Evolutionary conservation across 2,888 invertebrate genomes (phyloP).

Genomic region (Hemicrepidius hirtus): DNA sequence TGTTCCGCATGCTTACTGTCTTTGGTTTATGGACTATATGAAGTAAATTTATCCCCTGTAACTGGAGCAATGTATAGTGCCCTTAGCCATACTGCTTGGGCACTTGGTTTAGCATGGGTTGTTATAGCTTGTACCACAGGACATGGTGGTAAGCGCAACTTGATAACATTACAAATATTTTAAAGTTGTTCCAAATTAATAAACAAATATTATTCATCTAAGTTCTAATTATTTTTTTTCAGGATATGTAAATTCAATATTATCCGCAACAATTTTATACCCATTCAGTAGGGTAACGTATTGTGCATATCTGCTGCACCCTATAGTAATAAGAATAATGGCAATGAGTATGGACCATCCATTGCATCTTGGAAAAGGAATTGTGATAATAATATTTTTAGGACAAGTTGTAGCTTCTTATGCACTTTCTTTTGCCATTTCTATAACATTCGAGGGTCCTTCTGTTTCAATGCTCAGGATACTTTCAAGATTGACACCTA

Average conservation of each 20-base stretch:
- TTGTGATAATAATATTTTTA: slow-evolving; percentile 86
- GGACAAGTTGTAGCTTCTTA: slow-evolving; percentile 89
- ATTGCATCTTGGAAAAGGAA: slow-evolving; percentile 85
- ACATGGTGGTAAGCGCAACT: slow-evolving; percentile 85
- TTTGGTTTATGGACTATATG: slow-evolving; percentile 86
- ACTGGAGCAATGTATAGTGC: slow-evolving; percentile 87
- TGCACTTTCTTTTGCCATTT: slow-evolving; percentile 84
- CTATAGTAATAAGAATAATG: slow-evolving; percentile 86
- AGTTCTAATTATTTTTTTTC: slow-evolving; percentile 53
- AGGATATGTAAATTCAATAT: slow-evolving; percentile 81
- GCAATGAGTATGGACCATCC: slow-evolving; percentile 89
- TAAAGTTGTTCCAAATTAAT: no score
- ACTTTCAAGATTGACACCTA: slow-evolving; percentile 64
- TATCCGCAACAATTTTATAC: slow-evolving; percentile 86
- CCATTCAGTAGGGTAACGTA: slow-evolving; percentile 91
- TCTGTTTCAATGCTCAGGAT: slow-evolving; percentile 87
- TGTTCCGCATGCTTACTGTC: slow-evolving; percentile 81
- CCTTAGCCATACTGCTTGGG: slow-evolving; percentile 89
- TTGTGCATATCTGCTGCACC: slow-evolving; percentile 90
- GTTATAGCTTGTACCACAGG: slow-evolving; percentile 90
- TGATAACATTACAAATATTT: background rate
- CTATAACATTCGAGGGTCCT: slow-evolving; percentile 89
- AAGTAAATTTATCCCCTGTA: slow-evolving; percentile 79
- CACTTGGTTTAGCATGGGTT: slow-evolving; percentile 86
- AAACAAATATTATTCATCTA: no score